Evolutionary conservation across 23 tunicate genomes (phyloP).

Genomic region (Ciona savignyi): DNA sequence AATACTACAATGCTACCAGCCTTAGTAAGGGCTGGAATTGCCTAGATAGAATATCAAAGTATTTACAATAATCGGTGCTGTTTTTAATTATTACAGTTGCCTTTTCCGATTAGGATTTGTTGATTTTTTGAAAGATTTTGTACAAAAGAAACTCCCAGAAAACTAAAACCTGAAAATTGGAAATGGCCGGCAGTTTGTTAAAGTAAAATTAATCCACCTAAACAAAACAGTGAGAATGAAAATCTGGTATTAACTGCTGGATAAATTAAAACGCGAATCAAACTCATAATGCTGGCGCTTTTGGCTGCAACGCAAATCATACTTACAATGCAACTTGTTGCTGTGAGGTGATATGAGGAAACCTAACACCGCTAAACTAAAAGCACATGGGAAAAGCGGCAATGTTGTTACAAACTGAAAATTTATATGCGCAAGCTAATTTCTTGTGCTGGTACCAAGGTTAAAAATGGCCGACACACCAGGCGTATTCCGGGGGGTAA

Average conservation of each 20-base stretch:
- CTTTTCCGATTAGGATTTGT: background rate
- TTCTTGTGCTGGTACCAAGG: background rate
- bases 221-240: background rate
- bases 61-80: too few relatives aligned
- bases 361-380: background rate
- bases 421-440: too few relatives aligned
- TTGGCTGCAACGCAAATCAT: background rate
- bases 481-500: background rate
- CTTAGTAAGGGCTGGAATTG: background rate
- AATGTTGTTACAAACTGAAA: background rate
- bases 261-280: background rate
- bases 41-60: background rate
- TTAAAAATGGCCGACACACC: background rate
- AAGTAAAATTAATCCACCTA: too few relatives aligned
- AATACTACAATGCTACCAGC: too few relatives aligned
- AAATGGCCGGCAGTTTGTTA: too few relatives aligned
- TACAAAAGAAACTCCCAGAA: background rate
- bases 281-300: background rate
- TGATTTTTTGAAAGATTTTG: background rate
- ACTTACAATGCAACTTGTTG: background rate
- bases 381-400: background rate
- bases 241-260: background rate
- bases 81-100: too few relatives aligned
- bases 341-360: background rate
- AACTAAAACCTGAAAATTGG: background rate